Percentiles rank a stretch among this genome's conserved stretches.
Conservation (phyloP, 2,888 invertebrate species). For the Lycocerus yunnanus region DNA sequence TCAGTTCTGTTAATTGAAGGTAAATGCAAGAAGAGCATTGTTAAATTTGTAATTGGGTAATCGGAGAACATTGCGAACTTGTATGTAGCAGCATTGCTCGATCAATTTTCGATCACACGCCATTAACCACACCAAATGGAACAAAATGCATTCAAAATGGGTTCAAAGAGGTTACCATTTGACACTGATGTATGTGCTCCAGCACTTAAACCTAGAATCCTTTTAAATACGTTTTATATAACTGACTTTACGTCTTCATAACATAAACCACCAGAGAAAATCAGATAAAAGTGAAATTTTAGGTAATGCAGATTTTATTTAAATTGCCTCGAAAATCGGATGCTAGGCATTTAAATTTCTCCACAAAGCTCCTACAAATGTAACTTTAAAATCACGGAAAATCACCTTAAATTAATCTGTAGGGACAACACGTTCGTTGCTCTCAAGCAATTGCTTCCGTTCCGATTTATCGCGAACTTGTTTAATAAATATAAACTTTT, state of each 20-base stretch:
- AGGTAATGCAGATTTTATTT: constrained; percentile 26
- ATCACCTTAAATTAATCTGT: neutral
- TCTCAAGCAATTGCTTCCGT: neutral
- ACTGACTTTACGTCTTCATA: constrained; percentile 16
- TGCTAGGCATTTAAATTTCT: neutral
- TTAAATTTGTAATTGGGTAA: constrained; percentile 21
- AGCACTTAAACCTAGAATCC: constrained; percentile 31
- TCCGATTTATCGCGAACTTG: neutral
- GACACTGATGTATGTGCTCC: constrained; percentile 35
- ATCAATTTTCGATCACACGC: constrained; percentile 32
- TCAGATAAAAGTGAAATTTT: constrained; percentile 19
- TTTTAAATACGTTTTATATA: constrained; percentile 18
- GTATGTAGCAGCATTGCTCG: constrained; percentile 7
- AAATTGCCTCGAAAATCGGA: constrained; percentile 14
- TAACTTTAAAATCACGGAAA: neutral
- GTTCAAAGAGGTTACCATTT: constrained; percentile 26
- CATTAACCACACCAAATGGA: constrained; percentile 32
- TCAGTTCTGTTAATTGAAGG: constrained; percentile 3
- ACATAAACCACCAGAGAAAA: neutral
- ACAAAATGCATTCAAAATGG: constrained; percentile 31
- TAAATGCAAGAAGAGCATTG: constrained; percentile 7
- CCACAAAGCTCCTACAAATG: neutral
- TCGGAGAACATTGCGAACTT: constrained; percentile 15
- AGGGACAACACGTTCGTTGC: neutral
- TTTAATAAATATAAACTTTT: neutral